Evolutionary conservation across 2,888 invertebrate species (phyloP).

Genomic region (Physocephala rufipes): DNA sequence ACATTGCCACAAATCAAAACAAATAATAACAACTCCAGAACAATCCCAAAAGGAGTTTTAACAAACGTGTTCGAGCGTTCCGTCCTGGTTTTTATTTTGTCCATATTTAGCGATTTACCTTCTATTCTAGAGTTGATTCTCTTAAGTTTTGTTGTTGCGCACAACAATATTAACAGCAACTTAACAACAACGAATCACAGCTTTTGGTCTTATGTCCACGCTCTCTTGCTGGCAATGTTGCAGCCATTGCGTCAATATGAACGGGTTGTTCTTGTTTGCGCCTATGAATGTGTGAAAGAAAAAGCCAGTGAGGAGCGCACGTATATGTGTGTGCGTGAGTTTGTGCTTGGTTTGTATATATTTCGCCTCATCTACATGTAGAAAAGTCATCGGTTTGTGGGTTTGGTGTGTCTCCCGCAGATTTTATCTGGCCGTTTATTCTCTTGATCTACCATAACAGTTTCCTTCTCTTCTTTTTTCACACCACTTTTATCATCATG

Average conservation of each 20-base stretch:
- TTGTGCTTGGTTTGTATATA: background rate
- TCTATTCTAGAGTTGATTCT: conserved; percentile 5
- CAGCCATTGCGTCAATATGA: conserved; percentile 23
- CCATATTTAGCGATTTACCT: background rate
- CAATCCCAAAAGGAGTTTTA: conserved; percentile 13
- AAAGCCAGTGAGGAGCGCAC: too few species aligned
- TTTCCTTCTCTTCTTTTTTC: background rate
- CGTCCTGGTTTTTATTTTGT: background rate
- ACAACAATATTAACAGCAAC: too few species aligned
- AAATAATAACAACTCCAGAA: conserved; percentile 8
- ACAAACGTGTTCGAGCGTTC: conserved; percentile 1
- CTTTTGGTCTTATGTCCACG: background rate
- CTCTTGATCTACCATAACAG: too few species aligned
- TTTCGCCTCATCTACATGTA: background rate
- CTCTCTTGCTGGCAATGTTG: conserved; percentile 15
- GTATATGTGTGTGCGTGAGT: background rate
- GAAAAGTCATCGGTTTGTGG: background rate
- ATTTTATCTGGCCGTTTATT: too few species aligned
- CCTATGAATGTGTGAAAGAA: background rate
- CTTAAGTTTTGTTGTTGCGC: conserved; percentile 8
- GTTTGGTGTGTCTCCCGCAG: background rate
- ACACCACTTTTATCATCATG: background rate
- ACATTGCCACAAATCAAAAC: background rate
- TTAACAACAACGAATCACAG: too few species aligned
- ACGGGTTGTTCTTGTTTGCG: conserved; percentile 3